Base-by-base conservation (phyloP, 2,888 invertebrate genomes). In the Phrixothrix hirtus region DNA sequence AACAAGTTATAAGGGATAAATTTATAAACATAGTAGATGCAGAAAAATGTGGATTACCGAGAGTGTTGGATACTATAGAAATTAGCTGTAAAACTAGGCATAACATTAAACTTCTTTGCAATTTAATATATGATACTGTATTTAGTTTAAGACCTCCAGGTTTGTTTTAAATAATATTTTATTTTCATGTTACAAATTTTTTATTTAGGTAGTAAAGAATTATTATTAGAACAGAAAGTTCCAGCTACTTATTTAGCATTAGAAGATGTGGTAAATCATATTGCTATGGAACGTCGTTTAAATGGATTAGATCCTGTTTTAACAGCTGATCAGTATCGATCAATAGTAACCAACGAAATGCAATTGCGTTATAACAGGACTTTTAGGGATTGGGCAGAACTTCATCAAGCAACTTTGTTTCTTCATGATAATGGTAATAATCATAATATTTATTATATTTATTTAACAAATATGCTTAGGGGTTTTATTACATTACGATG, bases 321-420 rank as follows among this genome's bases (percentile, higher is more conserved):
- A 15, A 56, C 52, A 12, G 87, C 89, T n/a, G 89, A 90, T 42
- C 87, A 90, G 55, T 95, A 91, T 67, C 73, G 81, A 58, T 73
- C 77, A 37, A 72, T 80, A 74, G 83, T 83, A n/a, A 79, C 80
- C 0, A 79, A 79, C 38, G 83, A 83, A 67, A 83, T 84, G 86
- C 82, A 87, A 58, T 83, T 85, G 62, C 81, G 85, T 55, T 84
- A 84, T 60, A 82, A 85, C 52, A 81, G 86, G 34, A 83, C 83
- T 47, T 93, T 93, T 71, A 81, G 95, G n/a, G 96, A 93, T 78
- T 84, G 85, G 6, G 88, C 92, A 0, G 97, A 97, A 73, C 75
- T 97, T 41, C 91, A 93, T 66, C 95, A 97, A 71, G 99, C 98
- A 0, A 96, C 97, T 0, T 83, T 95, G 72, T 99, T 99, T 76